A percentile compares a stretch with the other conserved stretches of the same genome.
These are phyloP conservation scores for Drosophila fulvimacula DNA, from an alignment of 2,888 invertebrate genomes.

Conservation along the genomic window DNA sequence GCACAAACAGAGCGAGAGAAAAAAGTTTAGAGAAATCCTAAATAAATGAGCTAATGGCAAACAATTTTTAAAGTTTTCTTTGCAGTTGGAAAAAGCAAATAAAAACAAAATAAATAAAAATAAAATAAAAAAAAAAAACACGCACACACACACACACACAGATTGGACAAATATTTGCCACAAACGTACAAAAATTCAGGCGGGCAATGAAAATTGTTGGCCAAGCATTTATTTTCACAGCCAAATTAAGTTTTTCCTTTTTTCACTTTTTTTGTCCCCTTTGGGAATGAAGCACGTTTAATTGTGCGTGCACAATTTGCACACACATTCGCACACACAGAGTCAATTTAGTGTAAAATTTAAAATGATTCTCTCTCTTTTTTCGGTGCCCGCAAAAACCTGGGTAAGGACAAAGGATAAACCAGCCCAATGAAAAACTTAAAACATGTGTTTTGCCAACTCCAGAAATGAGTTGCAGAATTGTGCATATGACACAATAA, in stretches of 20 bases:
- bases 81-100: constrained; percentile 20
- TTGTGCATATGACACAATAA: constrained; percentile 67
- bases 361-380: constrained; percentile 36
- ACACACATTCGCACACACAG: constrained; percentile 37
- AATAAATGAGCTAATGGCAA: constrained; percentile 27
- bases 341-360: constrained; percentile 79
- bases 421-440: constrained; percentile 22
- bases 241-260: constrained; percentile 35
- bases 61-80: constrained; percentile 11
- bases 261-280: constrained; percentile 14
- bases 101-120: constrained; percentile 9
- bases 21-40: constrained; percentile 19
- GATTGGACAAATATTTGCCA: constrained; percentile 44
- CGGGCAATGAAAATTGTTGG: constrained; percentile 24
- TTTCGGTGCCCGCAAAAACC: constrained; percentile 5
- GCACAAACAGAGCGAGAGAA: not conserved
- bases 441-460: constrained; percentile 64
- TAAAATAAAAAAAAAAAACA: not conserved
- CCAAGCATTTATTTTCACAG: constrained; percentile 42
- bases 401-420: constrained; percentile 48
- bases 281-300: constrained; percentile 54
- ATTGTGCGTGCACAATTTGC: constrained; percentile 75
- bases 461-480: constrained; percentile 50
- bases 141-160: constrained; percentile 2
- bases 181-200: constrained; percentile 27